Evolutionary conservation across 2,797 vertebrate genomes (phyloP), one percentile per base, ranked within the genome.

Genomic region (Thaleichthys pacificus): DNA sequence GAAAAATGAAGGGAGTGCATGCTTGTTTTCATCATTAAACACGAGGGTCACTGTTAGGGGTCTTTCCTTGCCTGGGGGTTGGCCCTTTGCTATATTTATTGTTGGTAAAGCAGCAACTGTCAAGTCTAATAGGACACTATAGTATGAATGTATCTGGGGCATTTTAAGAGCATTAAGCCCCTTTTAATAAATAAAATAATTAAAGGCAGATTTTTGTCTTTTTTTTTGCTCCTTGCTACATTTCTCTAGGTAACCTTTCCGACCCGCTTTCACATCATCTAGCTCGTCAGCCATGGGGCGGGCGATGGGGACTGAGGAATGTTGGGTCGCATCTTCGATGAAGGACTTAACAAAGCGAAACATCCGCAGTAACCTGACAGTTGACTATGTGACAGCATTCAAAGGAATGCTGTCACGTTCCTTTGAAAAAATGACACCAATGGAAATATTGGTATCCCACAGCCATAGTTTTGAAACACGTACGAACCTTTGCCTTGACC

Each of bases 1-100:
- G 9, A 82, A 86, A 85, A 83, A 80, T 84, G 71, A 85, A 78
- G 82, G 81, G 87, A 66, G 81, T 78, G 83, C 28, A 24, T 66
- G 77, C 88, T 90, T 91, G 87, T 92, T 91, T 91, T 92, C 91
- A 89, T 94, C 92, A 92, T 93, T 92, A 93, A 91, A 89, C 87
- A 84, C 80, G 78, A 88, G 89, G 91, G 90, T 93, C 92, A 90
- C 83, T 86, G 86, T 92, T 86, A 86, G 89, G 91, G 92, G 88
- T 92, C 89, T 82, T 83, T 77, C 49, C 77, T 82, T 76, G 85
- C 93, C 91, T 32, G 0, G 74, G 89, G 92, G 88, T 5, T 84
- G 81, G 90, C 90, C 91, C 79, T 87, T 86, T 91, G 88, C 92
- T 92, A 88, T 91, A 91, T 93, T 94, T 93, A 93, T 91, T 93